Evolutionary conservation across 1,140 invertebrate genomes (phyloP).

Genomic region (Spodoptera litura): DNA sequence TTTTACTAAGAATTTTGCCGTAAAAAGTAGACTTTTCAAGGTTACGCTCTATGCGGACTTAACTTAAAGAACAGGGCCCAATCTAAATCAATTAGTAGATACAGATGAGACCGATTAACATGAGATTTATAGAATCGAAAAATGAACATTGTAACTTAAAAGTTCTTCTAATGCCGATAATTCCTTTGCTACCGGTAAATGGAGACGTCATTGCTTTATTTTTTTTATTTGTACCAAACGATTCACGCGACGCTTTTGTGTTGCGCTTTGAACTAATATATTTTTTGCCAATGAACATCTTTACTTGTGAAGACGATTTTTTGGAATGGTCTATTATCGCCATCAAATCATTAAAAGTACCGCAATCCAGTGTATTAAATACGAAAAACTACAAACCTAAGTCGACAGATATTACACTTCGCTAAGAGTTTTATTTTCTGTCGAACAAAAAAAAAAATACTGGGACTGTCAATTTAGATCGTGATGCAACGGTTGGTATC

Average conservation of each 20-base stretch:
- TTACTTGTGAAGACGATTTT: not conserved
- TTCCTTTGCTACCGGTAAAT: no score
- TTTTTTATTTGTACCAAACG: not conserved
- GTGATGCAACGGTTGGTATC: conserved; percentile 52
- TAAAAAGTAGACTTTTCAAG: no score
- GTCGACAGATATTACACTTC: conserved; percentile 52
- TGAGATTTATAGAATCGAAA: no score
- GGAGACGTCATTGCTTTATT: not conserved
- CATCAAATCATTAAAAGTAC: not conserved
- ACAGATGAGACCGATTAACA: no score
- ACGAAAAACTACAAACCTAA: conserved; percentile 45
- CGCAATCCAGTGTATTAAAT: not conserved
- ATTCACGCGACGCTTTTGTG: conserved; percentile 14
- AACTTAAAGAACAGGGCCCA: no score
- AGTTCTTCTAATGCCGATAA: no score
- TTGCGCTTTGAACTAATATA: not conserved
- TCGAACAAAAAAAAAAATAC: conserved; percentile 51
- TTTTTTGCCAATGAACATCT: not conserved
- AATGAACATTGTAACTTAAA: not conserved
- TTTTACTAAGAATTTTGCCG: no score
- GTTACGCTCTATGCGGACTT: no score
- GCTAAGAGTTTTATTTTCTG: conserved; percentile 51
- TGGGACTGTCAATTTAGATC: conserved; percentile 52
- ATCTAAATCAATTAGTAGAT: no score
- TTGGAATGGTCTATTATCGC: conserved; percentile 3